Base-by-base conservation (phyloP, 2,888 invertebrate species). In the Xanthostigma xanthostigma region DNA sequence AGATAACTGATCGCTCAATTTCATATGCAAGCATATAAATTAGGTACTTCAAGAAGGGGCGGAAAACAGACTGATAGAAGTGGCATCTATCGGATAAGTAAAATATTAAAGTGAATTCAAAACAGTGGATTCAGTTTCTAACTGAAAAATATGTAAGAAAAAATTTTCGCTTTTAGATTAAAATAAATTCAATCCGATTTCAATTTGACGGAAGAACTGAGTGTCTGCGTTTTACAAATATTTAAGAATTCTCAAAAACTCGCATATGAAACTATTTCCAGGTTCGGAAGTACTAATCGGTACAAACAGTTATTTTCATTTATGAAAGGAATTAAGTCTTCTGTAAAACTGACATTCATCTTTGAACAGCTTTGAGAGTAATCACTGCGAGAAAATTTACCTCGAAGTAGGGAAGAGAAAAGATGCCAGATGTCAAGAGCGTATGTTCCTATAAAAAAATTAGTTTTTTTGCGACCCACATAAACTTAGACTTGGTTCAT, bases 281-380 rank as follows among this genome's bases (percentile, higher is more conserved):
- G 50, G 52, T 50, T 54, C 52, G 53, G 52, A 49, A 46, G 52
- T 49, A 53, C 51, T 49, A 51, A 53, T 50, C 48, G 50, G 50
- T 53, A 50, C 42, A 46, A 53, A 39, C 48, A 51, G 48, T 53
- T 53, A 53, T 50, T 53, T 51, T 45, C 50, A 48, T 17, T 27
- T 27, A 27, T 27, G 27, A 6, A 27, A 27, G 27, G 27, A 27
- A 27, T 6, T 27, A 27, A 27, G 5, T 27, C 6, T 6, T 6
- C 27, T 27, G 5, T 41, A 17, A 41, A 9, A 13, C 12, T 41
- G 17, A 41, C 41, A 17, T 17, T 8, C 17, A 41, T 17, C 6
- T 41, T 41, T 4, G 41, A 9, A 8, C 11, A 41, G 17, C 13
- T 41, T 41, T 41, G 41, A 5, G 13, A 41, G 41, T 41, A 41